Evolutionary conservation across 2,888 invertebrate genomes (phyloP).

Genomic region (Plutella xylostella): DNA sequence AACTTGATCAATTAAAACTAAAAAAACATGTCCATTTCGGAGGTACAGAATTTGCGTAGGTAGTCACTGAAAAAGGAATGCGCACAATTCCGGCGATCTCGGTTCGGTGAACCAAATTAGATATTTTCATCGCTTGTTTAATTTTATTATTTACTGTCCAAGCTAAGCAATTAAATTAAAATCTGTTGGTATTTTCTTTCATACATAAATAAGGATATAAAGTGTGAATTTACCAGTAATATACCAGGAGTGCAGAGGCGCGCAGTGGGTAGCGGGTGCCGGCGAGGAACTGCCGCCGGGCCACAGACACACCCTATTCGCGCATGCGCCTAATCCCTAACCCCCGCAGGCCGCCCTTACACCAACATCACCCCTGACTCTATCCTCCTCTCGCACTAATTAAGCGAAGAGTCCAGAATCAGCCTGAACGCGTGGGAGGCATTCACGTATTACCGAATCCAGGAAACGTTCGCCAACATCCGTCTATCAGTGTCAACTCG

Average conservation of each 20-base stretch:
- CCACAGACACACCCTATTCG: conserved; percentile 56
- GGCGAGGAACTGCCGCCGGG: conserved; percentile 50
- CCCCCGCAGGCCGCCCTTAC: conserved; percentile 18
- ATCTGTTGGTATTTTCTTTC: no score
- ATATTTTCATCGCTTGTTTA: not conserved
- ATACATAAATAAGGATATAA: not conserved
- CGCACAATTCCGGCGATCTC: conserved; percentile 29
- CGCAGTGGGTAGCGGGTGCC: conserved; percentile 25
- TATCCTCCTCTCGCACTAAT: not conserved
- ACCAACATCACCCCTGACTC: conserved; percentile 15
- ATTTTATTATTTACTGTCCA: no score
- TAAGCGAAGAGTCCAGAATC: no score
- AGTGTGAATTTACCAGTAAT: conserved; percentile 3
- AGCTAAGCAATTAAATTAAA: no score
- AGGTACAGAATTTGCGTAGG: conserved; percentile 32
- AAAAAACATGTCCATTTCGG: conserved; percentile 22
- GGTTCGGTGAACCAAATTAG: conserved; percentile 16
- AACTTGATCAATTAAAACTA: conserved; percentile 12
- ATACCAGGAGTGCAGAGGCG: conserved; percentile 6
- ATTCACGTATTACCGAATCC: conserved; percentile 1
- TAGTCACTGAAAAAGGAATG: conserved; percentile 36
- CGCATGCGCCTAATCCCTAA: conserved; percentile 48
- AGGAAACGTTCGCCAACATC: not conserved
- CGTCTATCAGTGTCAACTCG: no score
- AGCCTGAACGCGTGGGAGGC: no score